A percentile compares a stretch with the other conserved stretches of the same genome.
These are phyloP conservation scores for Amazona ochrocephala DNA, from an alignment of 2,797 vertebrate species.

Conservation along the genomic window DNA sequence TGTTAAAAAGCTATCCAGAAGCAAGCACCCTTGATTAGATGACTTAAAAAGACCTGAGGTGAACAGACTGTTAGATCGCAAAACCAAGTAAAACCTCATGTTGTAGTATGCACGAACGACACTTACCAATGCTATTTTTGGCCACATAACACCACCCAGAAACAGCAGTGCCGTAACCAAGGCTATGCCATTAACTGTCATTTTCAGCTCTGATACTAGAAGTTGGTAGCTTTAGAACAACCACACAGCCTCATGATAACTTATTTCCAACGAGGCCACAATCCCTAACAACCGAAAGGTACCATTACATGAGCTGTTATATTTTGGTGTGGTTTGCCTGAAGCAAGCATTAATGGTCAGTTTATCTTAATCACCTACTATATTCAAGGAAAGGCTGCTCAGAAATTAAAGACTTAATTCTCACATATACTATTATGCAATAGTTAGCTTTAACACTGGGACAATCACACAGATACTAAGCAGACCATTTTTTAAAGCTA, in stretches of 20 bases:
- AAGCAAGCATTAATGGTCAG: neutral
- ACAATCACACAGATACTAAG: neutral
- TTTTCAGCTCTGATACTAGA: neutral
- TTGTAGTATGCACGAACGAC: accelerated
- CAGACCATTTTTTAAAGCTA: neutral
- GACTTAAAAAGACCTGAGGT: neutral
- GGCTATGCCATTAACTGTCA: neutral
- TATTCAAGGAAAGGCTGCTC: neutral
- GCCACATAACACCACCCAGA: neutral
- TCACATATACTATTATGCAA: neutral
- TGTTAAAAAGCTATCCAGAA: neutral
- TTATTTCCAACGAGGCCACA: neutral
- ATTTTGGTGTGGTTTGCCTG: neutral
- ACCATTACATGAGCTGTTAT: neutral
- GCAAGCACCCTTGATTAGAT: neutral
- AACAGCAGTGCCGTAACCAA: neutral
- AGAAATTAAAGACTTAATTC: neutral
- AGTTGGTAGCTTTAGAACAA: neutral
- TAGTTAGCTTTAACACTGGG: neutral
- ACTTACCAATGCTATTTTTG: neutral
- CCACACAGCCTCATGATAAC: neutral
- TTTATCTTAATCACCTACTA: neutral
- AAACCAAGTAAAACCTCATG: neutral
- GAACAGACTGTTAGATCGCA: neutral
- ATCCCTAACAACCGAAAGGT: neutral